Evolutionary conservation across 2,113 vertebrate genomes (phyloP).

Genomic region (Heterotilapia buettikoferi): DNA sequence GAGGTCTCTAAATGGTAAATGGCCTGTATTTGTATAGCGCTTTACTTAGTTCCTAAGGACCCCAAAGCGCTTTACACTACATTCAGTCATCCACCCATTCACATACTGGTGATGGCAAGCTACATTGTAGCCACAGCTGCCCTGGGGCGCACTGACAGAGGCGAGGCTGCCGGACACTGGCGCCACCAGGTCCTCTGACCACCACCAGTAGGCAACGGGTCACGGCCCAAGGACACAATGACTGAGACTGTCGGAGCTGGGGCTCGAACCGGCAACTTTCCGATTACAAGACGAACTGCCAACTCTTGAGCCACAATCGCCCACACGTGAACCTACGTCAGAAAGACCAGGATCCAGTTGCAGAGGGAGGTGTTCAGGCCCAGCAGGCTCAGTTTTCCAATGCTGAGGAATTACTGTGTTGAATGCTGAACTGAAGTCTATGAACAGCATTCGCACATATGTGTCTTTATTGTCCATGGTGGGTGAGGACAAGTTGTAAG

Average conservation of each 20-base stretch:
- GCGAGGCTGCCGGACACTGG: not conserved
- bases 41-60: not conserved
- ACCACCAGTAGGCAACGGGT: not conserved
- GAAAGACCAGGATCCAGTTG: not conserved
- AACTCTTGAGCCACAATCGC: not conserved
- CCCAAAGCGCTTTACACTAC: not conserved
- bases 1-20: not conserved
- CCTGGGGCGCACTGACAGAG: not conserved
- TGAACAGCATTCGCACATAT: not conserved
- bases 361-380: not conserved
- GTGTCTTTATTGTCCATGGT: not conserved
- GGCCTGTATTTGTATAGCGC: not conserved
- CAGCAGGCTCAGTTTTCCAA: not conserved
- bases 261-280: not conserved
- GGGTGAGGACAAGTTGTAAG: not conserved
- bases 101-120: not conserved
- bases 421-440: not conserved
- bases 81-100: not conserved
- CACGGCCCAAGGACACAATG: not conserved
- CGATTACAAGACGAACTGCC: not conserved
- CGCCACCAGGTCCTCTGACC: not conserved
- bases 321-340: not conserved
- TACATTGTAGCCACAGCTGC: not conserved
- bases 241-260: not conserved
- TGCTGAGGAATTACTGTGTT: not conserved